phyloP scores from a whole-genome alignment of 1,140 invertebrate species.

The Rhagoletis pomonella region DNA sequence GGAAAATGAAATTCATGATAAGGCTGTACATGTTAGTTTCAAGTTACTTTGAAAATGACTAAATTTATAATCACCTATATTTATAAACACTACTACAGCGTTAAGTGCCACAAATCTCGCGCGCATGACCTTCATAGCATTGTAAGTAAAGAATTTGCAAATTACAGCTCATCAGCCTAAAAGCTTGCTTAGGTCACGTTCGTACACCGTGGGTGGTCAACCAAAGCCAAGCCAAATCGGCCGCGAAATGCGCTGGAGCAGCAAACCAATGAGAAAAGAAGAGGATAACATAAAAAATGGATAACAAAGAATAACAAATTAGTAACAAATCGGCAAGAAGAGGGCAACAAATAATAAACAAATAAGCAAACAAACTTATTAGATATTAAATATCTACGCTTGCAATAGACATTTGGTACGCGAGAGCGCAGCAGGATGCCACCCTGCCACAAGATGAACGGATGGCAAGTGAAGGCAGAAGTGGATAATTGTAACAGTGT shows the following conservation, averaged over 20 bases:
- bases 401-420: not conserved
- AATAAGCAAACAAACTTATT: not conserved
- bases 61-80: not conserved
- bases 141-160: not conserved
- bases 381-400: conserved; percentile 39
- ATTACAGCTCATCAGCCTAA: conserved; percentile 52
- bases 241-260: conserved; percentile 27
- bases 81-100: not conserved
- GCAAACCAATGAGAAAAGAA: not conserved
- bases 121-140: not conserved
- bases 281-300: conserved; percentile 12
- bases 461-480: not conserved
- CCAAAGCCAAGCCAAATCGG: conserved; percentile 40
- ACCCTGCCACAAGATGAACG: not conserved
- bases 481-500: conserved; percentile 72
- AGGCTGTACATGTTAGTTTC: too few relatives aligned
- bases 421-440: conserved; percentile 3
- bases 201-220: conserved; percentile 69
- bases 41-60: too few relatives aligned
- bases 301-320: conserved; percentile 31
- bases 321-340: conserved; percentile 44
- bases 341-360: conserved; percentile 37
- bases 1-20: too few relatives aligned
- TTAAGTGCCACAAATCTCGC: conserved; percentile 15
- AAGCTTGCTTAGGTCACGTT: conserved; percentile 69